Conservation (phyloP, 2,113 vertebrate species). For the Corythoichthys intestinalis region DNA sequence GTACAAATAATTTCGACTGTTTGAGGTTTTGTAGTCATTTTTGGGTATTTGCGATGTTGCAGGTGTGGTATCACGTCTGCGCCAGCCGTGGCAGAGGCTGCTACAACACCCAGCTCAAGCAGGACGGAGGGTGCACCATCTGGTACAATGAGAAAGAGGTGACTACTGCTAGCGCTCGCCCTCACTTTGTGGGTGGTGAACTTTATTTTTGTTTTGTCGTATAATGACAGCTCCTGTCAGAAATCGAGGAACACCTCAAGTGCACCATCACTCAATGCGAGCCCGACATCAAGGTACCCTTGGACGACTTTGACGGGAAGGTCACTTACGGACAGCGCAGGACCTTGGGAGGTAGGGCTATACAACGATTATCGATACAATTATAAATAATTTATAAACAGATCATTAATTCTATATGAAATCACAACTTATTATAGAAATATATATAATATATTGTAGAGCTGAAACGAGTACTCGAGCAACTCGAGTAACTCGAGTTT, state of each 20-base stretch:
- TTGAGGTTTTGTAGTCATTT: neutral
- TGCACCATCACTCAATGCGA: conserved; percentile 96
- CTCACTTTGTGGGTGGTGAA: neutral
- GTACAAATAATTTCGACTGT: too few relatives aligned
- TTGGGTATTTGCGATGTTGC: neutral
- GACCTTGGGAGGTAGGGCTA: conserved; percentile 74
- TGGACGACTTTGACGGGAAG: conserved; percentile 97
- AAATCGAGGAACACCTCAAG: conserved; percentile 95
- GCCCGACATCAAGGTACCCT: conserved; percentile 89
- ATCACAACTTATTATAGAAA: too few relatives aligned
- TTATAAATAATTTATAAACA: too few relatives aligned
- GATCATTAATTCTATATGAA: too few relatives aligned
- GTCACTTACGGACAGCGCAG: conserved; percentile 92
- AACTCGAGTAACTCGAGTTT: too few relatives aligned
- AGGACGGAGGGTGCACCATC: conserved; percentile 95
- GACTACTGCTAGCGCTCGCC: neutral
- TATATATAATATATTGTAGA: too few relatives aligned
- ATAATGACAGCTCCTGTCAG: conserved; percentile 80
- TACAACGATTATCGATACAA: too few relatives aligned
- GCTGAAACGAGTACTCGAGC: too few relatives aligned
- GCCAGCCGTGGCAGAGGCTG: conserved; percentile 88
- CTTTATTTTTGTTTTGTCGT: neutral
- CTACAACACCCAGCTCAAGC: conserved; percentile 91
- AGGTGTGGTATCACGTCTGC: conserved; percentile 99
- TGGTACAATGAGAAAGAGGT: conserved; percentile 93